phyloP scores from a whole-genome alignment of 2,797 vertebrate species.

The Hozukius guyotensis region DNA sequence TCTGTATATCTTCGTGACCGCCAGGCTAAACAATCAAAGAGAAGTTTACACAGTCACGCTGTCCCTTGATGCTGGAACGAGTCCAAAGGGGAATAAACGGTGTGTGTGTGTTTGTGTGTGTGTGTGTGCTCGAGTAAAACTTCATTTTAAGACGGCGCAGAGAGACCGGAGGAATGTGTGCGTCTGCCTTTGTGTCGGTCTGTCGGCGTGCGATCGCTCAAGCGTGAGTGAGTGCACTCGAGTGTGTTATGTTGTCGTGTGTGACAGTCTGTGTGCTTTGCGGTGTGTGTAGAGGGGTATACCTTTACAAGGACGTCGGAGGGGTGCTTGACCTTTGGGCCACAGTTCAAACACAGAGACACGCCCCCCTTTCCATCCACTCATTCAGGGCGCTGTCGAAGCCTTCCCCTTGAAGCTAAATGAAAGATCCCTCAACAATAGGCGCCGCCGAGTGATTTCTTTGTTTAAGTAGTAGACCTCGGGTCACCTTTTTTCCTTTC shows the following conservation, averaged over 20 bases:
- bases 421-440: conserved; percentile 65
- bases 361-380: conserved; percentile 36
- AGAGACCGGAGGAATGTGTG: conserved; percentile 41
- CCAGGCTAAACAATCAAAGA: conserved; percentile 73
- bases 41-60: conserved; percentile 66
- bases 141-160: conserved; percentile 22
- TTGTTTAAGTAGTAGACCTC: conserved; percentile 60
- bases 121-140: background rate
- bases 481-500: conserved; percentile 17
- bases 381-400: conserved; percentile 57
- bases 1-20: conserved; percentile 65
- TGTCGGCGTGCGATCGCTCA: conserved; percentile 40
- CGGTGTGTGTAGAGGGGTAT: conserved; percentile 43
- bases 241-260: conserved; percentile 46
- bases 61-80: conserved; percentile 41
- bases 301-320: conserved; percentile 66
- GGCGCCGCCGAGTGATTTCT: conserved; percentile 55
- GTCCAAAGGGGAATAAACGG: conserved; percentile 32
- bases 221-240: conserved; percentile 41
- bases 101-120: background rate
- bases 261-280: conserved; percentile 46
- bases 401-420: conserved; percentile 62
- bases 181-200: conserved; percentile 31
- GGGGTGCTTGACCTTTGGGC: conserved; percentile 65
- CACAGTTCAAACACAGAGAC: conserved; percentile 63